Evolutionary conservation across 2,113 vertebrate genomes (phyloP).

Genomic region (Ammospiza nelsoni): DNA sequence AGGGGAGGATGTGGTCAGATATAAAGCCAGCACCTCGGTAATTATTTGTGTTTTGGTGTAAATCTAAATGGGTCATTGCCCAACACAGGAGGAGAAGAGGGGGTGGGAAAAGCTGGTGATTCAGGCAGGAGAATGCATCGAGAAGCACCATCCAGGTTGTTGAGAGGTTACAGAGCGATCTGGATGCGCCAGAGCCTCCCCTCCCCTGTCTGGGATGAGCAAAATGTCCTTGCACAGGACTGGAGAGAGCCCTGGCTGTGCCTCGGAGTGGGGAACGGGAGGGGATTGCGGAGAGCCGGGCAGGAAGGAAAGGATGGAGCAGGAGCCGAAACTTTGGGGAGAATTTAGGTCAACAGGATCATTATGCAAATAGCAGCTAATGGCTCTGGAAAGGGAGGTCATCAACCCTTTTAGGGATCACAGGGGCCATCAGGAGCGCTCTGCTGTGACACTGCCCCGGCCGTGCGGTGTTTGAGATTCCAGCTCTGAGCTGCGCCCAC

Average conservation of each 20-base stretch:
- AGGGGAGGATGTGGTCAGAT: conserved; percentile 44
- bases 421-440: not conserved
- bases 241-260: not conserved
- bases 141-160: conserved; percentile 7
- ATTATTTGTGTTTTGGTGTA: conserved; percentile 20
- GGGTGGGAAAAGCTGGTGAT: conserved; percentile 29
- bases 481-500: not conserved
- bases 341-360: conserved; percentile 60
- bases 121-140: not conserved
- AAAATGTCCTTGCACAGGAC: accelerated
- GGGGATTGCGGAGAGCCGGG: not conserved
- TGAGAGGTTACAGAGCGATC: not conserved
- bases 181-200: not conserved
- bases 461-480: not conserved
- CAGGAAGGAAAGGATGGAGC: not conserved
- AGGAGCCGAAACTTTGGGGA: conserved; percentile 12
- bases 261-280: not conserved
- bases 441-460: not conserved
- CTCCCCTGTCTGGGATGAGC: not conserved
- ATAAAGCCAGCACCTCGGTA: conserved; percentile 6
- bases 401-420: not conserved
- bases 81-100: not conserved
- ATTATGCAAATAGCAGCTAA: conserved; percentile 31
- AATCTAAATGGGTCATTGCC: conserved; percentile 43
- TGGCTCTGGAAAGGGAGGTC: conserved; percentile 5